Percentiles rank a stretch among this genome's conserved stretches.
Evolutionary conservation across 64 coral and sea anemone genomes (phyloP).

Genomic region (Pocillopora verrucosa): DNA sequence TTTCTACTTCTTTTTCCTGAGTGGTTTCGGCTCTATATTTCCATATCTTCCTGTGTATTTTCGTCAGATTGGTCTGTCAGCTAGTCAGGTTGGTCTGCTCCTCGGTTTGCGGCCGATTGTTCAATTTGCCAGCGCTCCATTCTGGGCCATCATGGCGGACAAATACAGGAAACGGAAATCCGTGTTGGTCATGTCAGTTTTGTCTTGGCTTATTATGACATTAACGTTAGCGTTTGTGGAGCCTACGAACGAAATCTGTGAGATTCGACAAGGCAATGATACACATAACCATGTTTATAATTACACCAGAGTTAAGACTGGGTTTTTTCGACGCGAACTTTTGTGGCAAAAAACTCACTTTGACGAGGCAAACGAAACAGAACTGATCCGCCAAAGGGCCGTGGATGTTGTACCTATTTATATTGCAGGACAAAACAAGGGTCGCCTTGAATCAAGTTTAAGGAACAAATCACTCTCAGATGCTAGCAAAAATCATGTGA

Average conservation of each 20-base stretch:
- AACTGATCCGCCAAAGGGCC: constrained; percentile 4
- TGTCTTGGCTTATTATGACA: constrained; percentile 98
- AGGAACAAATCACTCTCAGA: background rate
- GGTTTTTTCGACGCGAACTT: constrained; percentile 84
- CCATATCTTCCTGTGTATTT: constrained; percentile 97
- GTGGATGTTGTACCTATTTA: constrained; percentile 47
- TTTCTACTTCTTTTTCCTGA: constrained; percentile 96
- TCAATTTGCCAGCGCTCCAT: constrained; percentile 95
- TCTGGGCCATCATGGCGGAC: constrained; percentile 97
- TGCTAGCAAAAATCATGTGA: background rate
- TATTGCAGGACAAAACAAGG: background rate
- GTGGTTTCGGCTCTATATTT: constrained; percentile 89
- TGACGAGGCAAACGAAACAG: background rate
- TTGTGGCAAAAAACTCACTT: background rate
- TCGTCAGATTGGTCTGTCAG: constrained; percentile 91
- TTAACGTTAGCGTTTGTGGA: constrained; percentile 94
- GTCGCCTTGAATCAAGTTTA: background rate
- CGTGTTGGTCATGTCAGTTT: constrained; percentile 88
- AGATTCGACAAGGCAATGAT: constrained; percentile 67
- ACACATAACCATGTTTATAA: constrained; percentile 69
- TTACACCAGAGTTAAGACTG: constrained; percentile 96
- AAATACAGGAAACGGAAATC: constrained; percentile 92
- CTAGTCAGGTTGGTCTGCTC: constrained; percentile 84
- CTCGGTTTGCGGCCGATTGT: constrained; percentile 91
- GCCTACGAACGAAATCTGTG: constrained; percentile 96